phyloP scores from a whole-genome alignment of 2,888 invertebrate genomes.

The Melanophora roralis region DNA sequence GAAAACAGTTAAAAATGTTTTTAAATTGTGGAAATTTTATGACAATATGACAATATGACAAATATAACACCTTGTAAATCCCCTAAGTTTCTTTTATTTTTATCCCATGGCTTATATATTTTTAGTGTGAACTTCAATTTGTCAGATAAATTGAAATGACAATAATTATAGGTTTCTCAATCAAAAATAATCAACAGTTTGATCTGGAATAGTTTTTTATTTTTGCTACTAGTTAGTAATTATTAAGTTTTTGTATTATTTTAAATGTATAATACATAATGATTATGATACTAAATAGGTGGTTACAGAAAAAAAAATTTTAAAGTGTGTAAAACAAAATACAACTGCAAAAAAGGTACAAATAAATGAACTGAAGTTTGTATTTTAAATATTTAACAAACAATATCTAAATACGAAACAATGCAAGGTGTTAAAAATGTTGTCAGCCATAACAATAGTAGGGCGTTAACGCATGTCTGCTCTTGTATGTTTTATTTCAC shows the following conservation, averaged over 20 bases:
- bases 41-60: too few species aligned
- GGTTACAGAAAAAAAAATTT: background rate
- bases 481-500: conserved; percentile 60
- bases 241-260: background rate
- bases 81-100: too few species aligned
- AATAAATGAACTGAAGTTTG: conserved; percentile 1
- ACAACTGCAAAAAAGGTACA: conserved; percentile 8
- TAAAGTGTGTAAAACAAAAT: background rate
- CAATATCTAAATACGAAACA: conserved; percentile 28
- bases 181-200: conserved; percentile 9
- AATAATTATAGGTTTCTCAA: conserved; percentile 54
- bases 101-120: too few species aligned
- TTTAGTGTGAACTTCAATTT: conserved; percentile 56
- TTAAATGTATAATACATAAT: conserved; percentile 8
- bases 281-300: conserved; percentile 11
- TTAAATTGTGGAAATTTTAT: too few species aligned
- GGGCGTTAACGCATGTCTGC: conserved; percentile 61
- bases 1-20: too few species aligned
- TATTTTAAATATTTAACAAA: background rate
- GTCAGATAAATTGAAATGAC: conserved; percentile 61
- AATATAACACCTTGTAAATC: too few species aligned
- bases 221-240: background rate
- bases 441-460: conserved; percentile 61
- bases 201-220: conserved; percentile 32
- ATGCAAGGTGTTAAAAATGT: conserved; percentile 61